Evolutionary conservation across 2,113 vertebrate species (phyloP), one percentile per base, ranked within the genome.

Genomic region (Cyprinus carpio): DNA sequence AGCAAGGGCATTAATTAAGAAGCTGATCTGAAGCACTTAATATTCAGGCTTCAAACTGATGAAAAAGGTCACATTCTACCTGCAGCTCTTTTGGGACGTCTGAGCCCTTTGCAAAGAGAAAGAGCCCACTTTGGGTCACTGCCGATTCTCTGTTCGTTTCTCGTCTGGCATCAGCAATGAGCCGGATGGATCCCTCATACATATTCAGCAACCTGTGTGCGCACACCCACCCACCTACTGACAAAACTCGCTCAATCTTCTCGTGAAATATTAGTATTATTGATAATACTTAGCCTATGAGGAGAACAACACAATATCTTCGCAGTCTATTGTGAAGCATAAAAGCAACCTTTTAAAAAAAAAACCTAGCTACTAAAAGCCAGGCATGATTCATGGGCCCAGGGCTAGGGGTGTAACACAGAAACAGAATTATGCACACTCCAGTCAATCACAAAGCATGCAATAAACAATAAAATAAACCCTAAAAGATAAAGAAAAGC

Each of bases 111-210:
- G 11, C 49, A 77, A 18, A 34, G 27, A 56, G 43, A 67, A 20
- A 65, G 18, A 31, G 27, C 11, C 2, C 8, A 71, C 27, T 83
- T 18, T 31, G 62, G 40, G 25, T 49, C 62, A 46, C 29, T 34
- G 81, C 20, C 16, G 65, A 74, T 74, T 67, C 49, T 46, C 6
- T 8, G 65, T 40, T 40, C 7, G 37, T 7, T 37, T 37, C 49
- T 51, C 74, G 81, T 83, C 81, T 72, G 81, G 81, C 81, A 83
- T 83, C 49, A 58, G 81, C 58, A 83, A 83, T 83, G 81, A 83
- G 80, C 62, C 69, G 81, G 67, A 83, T 72, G 67, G 81, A 82
- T 54, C 31, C 80, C 81, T 25, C 46, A 58, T 72, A 82, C 64
- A 81, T 81, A 81, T 69, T 81, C 79, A 31, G 25, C 62, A 81